These are phyloP conservation scores for Pachymerium ferrugineum DNA, from an alignment of 2,888 invertebrate species.

Conservation along the genomic window DNA sequence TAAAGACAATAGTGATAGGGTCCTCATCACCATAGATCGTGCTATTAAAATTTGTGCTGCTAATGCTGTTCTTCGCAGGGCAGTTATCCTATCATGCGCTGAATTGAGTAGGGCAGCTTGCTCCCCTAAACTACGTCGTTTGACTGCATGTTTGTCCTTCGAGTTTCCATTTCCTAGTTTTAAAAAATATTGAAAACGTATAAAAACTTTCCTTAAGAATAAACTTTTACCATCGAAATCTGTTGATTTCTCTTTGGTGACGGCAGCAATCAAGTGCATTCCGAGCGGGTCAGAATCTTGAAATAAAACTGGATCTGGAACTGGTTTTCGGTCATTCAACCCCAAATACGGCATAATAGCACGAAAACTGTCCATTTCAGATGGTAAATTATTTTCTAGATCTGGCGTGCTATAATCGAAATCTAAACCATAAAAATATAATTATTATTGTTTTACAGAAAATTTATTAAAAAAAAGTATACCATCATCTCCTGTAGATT, in stretches of 20 bases:
- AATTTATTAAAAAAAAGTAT: background rate
- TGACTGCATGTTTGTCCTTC: conserved; percentile 11
- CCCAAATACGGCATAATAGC: conserved; percentile 47
- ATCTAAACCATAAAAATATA: conserved; percentile 17
- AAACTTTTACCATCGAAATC: conserved; percentile 1
- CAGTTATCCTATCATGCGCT: conserved; percentile 52
- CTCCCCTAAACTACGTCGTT: conserved; percentile 48
- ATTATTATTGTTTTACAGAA: background rate
- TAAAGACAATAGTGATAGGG: conserved; percentile 52
- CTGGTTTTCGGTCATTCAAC: conserved; percentile 47
- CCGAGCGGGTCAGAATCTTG: conserved; percentile 56
- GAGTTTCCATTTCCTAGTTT: background rate
- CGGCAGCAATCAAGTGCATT: conserved; percentile 39
- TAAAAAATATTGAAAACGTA: background rate
- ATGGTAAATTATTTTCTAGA: background rate
- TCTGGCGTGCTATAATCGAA: conserved; percentile 25
- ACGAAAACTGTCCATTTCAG: conserved; percentile 39
- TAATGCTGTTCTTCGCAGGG: conserved; percentile 52
- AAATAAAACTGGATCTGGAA: conserved; percentile 52
- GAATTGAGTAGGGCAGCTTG: conserved; percentile 53
- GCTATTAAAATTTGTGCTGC: conserved; percentile 55
- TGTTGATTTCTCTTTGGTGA: background rate
- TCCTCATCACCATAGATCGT: conserved; percentile 55
- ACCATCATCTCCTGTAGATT: conserved; percentile 29
- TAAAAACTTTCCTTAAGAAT: background rate